phyloP scores from a whole-genome alignment of 2,888 invertebrate species.

The Achlya flavicornis region DNA sequence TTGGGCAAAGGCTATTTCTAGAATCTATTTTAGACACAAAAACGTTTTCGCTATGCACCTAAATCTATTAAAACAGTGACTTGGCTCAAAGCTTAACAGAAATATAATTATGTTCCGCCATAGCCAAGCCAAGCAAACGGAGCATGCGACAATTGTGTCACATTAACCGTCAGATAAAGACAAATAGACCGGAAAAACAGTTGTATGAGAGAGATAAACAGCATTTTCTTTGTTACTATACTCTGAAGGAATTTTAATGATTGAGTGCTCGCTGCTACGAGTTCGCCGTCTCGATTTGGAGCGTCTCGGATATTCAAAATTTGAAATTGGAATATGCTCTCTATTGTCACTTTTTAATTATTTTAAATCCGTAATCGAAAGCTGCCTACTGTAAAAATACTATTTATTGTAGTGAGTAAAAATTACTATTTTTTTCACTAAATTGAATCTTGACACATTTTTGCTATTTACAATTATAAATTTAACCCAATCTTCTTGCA shows the following conservation, averaged over 20 bases:
- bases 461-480: background rate
- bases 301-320: conserved; percentile 41
- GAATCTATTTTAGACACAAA: conserved; percentile 1
- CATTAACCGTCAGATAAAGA: conserved; percentile 79
- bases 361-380: background rate
- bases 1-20: background rate
- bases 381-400: background rate
- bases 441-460: background rate
- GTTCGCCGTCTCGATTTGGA: conserved; percentile 36
- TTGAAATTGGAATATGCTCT: conserved; percentile 30
- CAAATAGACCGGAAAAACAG: conserved; percentile 81
- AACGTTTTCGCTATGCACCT: background rate
- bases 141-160: conserved; percentile 78
- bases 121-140: conserved; percentile 70
- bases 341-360: background rate
- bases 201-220: conserved; percentile 73
- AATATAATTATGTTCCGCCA: conserved; percentile 50
- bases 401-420: background rate
- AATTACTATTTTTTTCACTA: background rate
- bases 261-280: conserved; percentile 52
- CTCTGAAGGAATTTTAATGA: conserved; percentile 75
- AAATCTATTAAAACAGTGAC: conserved; percentile 21
- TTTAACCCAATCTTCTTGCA: background rate
- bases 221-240: conserved; percentile 64
- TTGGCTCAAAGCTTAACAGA: conserved; percentile 43